These are phyloP conservation scores for Drosophila repletoides DNA, from an alignment of 1,140 invertebrate genomes.

Conservation along the genomic window DNA sequence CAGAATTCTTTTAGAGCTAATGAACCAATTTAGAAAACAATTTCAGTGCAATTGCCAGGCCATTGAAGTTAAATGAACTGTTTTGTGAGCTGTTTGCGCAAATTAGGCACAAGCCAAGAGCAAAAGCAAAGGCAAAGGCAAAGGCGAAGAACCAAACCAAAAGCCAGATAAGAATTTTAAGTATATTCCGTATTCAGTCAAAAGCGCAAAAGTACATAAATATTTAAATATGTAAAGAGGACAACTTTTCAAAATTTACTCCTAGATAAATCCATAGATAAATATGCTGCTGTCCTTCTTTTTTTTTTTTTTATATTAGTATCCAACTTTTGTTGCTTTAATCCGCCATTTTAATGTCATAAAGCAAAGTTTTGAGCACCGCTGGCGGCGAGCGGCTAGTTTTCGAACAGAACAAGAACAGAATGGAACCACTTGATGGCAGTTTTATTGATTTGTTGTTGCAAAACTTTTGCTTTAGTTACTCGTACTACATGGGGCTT, in stretches of 20 bases:
- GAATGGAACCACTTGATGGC: slow-evolving; percentile 55
- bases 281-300: background rate
- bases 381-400: slow-evolving; percentile 40
- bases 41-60: slow-evolving; percentile 63
- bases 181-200: background rate
- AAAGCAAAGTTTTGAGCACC: slow-evolving; percentile 15
- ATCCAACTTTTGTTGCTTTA: slow-evolving; percentile 13
- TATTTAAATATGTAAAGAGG: background rate
- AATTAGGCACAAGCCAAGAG: slow-evolving; percentile 43
- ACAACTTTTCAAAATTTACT: background rate
- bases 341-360: slow-evolving; percentile 22
- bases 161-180: slow-evolving; percentile 6
- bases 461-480: slow-evolving; percentile 49
- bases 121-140: background rate
- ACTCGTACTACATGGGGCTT: slow-evolving; percentile 44
- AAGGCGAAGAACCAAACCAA: background rate
- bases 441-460: slow-evolving; percentile 74
- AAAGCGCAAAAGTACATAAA: slow-evolving; percentile 11
- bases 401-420: too few species aligned
- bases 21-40: slow-evolving; percentile 67
- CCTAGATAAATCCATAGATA: slow-evolving; percentile 2
- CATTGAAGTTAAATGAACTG: slow-evolving; percentile 78
- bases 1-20: slow-evolving; percentile 38
- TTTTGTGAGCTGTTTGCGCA: slow-evolving; percentile 44
- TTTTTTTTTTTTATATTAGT: background rate